These are phyloP conservation scores for Adineta ricciae DNA, from an alignment of 2,888 invertebrate genomes.

Conservation along the genomic window DNA sequence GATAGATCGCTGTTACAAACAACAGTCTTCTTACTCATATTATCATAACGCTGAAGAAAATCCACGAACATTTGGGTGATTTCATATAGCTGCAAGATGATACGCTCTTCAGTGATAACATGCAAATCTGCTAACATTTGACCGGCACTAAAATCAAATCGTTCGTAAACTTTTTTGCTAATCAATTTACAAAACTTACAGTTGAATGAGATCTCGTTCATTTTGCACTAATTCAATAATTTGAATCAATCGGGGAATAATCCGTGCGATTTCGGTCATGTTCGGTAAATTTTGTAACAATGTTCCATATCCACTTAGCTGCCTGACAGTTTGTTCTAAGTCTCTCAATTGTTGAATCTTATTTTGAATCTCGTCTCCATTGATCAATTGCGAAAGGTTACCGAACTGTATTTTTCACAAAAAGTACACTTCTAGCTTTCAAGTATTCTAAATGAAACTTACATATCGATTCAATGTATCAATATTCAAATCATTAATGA, in stretches of 20 bases:
- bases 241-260: background rate
- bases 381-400: background rate
- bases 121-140: background rate
- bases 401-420: background rate
- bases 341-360: background rate
- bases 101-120: background rate
- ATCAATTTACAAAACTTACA: background rate
- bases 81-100: slow-evolving; percentile 20
- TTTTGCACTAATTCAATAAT: slow-evolving; percentile 19
- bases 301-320: background rate
- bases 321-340: background rate
- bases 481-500: background rate
- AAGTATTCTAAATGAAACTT: background rate
- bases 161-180: background rate
- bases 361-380: background rate
- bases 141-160: background rate
- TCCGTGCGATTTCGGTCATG: background rate
- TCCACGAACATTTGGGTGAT: background rate
- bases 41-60: slow-evolving; percentile 17
- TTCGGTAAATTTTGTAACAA: slow-evolving; percentile 9
- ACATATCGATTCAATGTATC: background rate
- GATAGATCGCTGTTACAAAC: background rate
- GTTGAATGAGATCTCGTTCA: background rate
- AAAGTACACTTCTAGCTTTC: too few relatives aligned
- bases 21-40: background rate